Evolutionary conservation across 2,797 vertebrate species (phyloP).

Genomic region (Cuniculus paca): DNA sequence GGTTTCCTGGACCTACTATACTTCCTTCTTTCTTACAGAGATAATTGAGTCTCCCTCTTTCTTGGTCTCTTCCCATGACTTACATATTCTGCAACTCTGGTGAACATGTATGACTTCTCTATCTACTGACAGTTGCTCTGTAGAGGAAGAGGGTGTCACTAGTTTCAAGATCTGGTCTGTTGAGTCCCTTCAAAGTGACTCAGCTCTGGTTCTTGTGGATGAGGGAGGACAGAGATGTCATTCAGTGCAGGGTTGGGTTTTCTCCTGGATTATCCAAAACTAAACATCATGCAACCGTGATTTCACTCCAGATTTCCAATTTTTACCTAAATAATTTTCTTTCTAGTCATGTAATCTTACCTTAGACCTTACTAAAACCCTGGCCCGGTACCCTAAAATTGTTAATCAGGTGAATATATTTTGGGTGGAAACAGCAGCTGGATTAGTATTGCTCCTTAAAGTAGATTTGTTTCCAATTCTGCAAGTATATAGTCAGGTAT

Average conservation of each 20-base stretch:
- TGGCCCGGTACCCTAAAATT: not conserved
- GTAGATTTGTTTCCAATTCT: conserved; percentile 12
- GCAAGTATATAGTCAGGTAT: not conserved
- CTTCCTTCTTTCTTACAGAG: not conserved
- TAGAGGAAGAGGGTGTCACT: not conserved
- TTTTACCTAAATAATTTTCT: conserved; percentile 14
- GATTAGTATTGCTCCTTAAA: not conserved
- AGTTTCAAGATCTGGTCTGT: not conserved
- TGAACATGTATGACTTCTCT: not conserved
- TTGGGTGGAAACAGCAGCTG: not conserved
- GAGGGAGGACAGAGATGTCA: not conserved
- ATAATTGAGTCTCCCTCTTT: not conserved
- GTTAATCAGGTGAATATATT: not conserved
- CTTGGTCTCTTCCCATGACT: not conserved
- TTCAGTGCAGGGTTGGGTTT: not conserved
- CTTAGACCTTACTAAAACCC: not conserved
- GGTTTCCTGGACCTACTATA: not conserved
- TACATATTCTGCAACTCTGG: not conserved
- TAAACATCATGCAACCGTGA: not conserved
- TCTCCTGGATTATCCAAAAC: not conserved
- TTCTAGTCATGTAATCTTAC: not conserved
- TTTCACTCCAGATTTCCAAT: not conserved
- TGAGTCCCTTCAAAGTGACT: not conserved
- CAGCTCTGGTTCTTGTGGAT: not conserved
- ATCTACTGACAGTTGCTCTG: not conserved